phyloP scores from a whole-genome alignment of 1,140 invertebrate genomes.

The Leptopilina clavipes region DNA sequence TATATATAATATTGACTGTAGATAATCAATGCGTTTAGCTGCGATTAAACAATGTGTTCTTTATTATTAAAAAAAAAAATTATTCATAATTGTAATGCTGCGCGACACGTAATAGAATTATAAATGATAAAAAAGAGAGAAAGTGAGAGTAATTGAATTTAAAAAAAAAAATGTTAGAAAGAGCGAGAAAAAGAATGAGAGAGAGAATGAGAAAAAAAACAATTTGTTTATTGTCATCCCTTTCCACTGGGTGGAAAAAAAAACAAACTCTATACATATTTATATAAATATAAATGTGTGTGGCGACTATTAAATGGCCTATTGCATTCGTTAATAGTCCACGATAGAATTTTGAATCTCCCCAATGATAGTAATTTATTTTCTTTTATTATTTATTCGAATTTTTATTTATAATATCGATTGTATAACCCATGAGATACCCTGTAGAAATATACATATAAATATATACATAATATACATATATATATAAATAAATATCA shows the following conservation, averaged over 20 bases:
- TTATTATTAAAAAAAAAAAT: conserved; percentile 50
- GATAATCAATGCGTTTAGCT: conserved; percentile 54
- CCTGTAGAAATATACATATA: neutral
- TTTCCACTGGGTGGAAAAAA: conserved; percentile 40
- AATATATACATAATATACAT: neutral
- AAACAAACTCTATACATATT: no score
- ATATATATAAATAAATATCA: neutral
- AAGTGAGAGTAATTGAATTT: neutral
- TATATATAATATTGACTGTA: conserved; percentile 52
- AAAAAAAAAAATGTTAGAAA: neutral
- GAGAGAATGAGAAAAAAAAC: neutral
- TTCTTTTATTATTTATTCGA: conserved; percentile 22
- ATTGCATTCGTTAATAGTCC: conserved; percentile 48
- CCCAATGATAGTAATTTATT: conserved; percentile 41
- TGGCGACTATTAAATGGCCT: conserved; percentile 53
- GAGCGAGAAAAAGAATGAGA: neutral
- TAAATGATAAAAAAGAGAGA: neutral
- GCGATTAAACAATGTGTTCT: conserved; percentile 60
- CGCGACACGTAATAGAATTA: conserved; percentile 36
- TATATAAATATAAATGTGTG: conserved; percentile 33
- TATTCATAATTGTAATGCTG: conserved; percentile 53
- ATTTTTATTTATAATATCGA: neutral
- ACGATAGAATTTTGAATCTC: conserved; percentile 41
- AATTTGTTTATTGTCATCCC: conserved; percentile 42
- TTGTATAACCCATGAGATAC: conserved; percentile 14